Evolutionary conservation across 2,888 invertebrate species (phyloP), one percentile per base, ranked within the genome.

Genomic region (Hypomecis atomaria): DNA sequence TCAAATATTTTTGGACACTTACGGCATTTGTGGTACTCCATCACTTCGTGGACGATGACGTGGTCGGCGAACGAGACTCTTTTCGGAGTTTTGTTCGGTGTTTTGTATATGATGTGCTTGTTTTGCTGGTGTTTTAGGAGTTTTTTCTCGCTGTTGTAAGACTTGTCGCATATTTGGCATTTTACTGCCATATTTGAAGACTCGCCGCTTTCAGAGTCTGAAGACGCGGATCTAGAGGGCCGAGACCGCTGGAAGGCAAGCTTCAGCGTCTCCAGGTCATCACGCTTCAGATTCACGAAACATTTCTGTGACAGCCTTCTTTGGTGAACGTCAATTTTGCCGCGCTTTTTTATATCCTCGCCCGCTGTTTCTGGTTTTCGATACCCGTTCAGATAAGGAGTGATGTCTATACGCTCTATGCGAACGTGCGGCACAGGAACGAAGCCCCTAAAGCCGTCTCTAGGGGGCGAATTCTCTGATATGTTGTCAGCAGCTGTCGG

Each of bases 61-160:
- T 86, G 79, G 7, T 91, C 88, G 0, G 90, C 89, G 69, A 92
- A 92, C 0, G 90, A 89, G 0, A 92, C 92, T 1, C 82, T 76
- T 50, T 91, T 92, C 50, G 77, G 85, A 0, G 84, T 89, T 0
- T 62, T 70, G 10, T 80, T 78, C 6, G 49, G 34, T 0, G 40
- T 48, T 38, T 81, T 84, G 0, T 86, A 76, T 8, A 90, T 79
- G 73, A 85, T 84, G 61, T 92, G 92, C 43, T 90, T 90, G 5
- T 85, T 88, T 38, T 79, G 74, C 37, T 84, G 80, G 54, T 91
- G 92, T 42, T 87, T 89, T 2, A 78, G 66, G 0, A 90, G 68
- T 53, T 85, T 88, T 40, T 83, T 88, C 38, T 83, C 81, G 37
- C 77, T 85, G 0, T 81, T 75, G 63, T 89, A 91, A 0, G 74